Percentiles rank a stretch among this genome's conserved stretches.
Conservation (phyloP, 2,797 vertebrate genomes). For the Tarsius wallacei region DNA sequence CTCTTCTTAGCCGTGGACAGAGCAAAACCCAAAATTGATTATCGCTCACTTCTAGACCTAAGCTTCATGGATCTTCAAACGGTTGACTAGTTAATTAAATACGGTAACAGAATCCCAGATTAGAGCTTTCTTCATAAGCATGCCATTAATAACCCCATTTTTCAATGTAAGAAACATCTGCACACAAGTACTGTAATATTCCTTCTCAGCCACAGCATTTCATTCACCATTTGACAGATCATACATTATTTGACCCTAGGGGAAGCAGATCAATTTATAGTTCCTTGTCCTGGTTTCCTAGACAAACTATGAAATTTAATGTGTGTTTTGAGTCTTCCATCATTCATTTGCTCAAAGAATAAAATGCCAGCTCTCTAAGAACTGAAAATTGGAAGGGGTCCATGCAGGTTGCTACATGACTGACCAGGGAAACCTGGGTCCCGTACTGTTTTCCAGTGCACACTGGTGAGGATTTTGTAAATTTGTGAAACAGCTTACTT, state of each 20-base stretch:
- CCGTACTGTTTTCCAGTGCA: not conserved
- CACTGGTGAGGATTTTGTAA: not conserved
- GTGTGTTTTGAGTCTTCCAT: not conserved
- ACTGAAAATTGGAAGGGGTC: not conserved
- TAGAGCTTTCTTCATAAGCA: conserved; percentile 76
- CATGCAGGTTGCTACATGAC: fast-evolving
- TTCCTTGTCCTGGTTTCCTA: conserved; percentile 62
- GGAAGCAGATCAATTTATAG: conserved; percentile 76
- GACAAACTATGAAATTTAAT: conserved; percentile 12
- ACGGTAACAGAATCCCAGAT: conserved; percentile 84
- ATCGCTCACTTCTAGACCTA: conserved; percentile 76
- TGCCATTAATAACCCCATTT: conserved; percentile 86
- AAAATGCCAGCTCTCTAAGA: not conserved
- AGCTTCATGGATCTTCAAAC: conserved; percentile 80
- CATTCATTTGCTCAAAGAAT: conserved; percentile 45
- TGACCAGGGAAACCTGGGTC: not conserved
- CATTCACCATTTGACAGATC: conserved; percentile 78
- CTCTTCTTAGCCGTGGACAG: conserved; percentile 76
- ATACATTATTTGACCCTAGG: conserved; percentile 50
- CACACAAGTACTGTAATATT: conserved; percentile 66
- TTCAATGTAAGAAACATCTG: conserved; percentile 85
- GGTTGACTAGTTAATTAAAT: conserved; percentile 88
- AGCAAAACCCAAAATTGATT: conserved; percentile 81
- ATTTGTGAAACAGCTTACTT: not conserved
- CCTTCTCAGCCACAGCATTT: conserved; percentile 67